phyloP scores from a whole-genome alignment of 2,888 invertebrate species.

The Drosophila mimica region DNA sequence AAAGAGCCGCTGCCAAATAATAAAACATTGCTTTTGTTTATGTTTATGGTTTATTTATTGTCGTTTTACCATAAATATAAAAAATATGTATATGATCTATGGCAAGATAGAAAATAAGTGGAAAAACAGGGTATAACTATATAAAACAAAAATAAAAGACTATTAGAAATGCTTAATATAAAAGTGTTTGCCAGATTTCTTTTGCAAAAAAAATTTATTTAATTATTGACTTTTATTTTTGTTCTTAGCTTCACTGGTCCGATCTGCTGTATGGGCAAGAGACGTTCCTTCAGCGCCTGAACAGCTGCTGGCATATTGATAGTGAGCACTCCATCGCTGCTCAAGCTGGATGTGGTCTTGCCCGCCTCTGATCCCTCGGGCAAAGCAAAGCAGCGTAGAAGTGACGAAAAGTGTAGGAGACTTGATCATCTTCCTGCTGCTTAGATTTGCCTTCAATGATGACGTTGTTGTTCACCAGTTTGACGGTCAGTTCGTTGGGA shows the following conservation, averaged over 20 bases:
- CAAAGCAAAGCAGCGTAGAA: constrained; percentile 90
- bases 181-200: too few relatives aligned
- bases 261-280: constrained; percentile 87
- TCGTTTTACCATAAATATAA: background rate
- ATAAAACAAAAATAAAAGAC: background rate
- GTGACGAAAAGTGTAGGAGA: constrained; percentile 90
- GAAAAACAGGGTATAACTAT: background rate
- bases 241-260: constrained; percentile 76
- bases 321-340: constrained; percentile 90
- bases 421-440: constrained; percentile 90
- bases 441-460: constrained; percentile 92
- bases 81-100: background rate
- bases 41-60: constrained; percentile 2
- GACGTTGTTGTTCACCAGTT: constrained; percentile 89
- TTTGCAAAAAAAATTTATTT: too few relatives aligned
- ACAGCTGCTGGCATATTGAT: constrained; percentile 87
- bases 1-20: constrained; percentile 34
- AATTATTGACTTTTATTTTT: too few relatives aligned
- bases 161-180: too few relatives aligned
- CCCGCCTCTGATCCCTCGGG: constrained; percentile 91
- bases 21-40: constrained; percentile 37
- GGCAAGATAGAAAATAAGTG: background rate
- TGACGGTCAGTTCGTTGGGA: constrained; percentile 92
- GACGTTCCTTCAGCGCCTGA: constrained; percentile 85
- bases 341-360: constrained; percentile 90